These are phyloP conservation scores for Brachyptera putata DNA, from an alignment of 2,888 invertebrate genomes.

Conservation along the genomic window DNA sequence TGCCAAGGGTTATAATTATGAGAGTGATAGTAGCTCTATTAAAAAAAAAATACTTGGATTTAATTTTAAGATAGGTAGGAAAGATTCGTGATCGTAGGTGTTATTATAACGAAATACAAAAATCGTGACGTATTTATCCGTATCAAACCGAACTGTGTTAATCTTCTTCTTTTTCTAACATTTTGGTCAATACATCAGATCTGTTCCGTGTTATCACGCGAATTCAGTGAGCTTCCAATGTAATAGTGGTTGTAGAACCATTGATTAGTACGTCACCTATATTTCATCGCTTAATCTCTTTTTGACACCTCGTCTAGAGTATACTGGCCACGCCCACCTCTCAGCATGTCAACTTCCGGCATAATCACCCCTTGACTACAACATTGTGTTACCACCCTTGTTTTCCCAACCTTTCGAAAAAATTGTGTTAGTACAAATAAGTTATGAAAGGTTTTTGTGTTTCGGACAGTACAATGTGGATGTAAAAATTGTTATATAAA, in stretches of 20 bases:
- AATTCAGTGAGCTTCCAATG: too few species aligned
- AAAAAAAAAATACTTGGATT: conserved; percentile 1
- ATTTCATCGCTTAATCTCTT: conserved; percentile 15
- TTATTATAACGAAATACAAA: too few species aligned
- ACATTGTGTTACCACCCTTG: too few species aligned
- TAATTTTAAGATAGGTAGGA: conserved; percentile 13
- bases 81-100: conserved; percentile 8
- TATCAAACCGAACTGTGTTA: too few species aligned
- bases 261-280: conserved; percentile 9
- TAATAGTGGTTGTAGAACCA: too few species aligned
- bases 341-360: conserved; percentile 6
- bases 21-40: background rate
- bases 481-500: too few species aligned
- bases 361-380: background rate
- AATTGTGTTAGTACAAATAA: too few species aligned
- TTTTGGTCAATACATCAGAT: background rate
- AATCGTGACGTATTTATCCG: conserved; percentile 20
- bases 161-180: too few species aligned
- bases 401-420: too few species aligned
- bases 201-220: background rate
- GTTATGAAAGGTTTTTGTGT: too few species aligned
- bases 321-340: background rate
- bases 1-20: conserved; percentile 1
- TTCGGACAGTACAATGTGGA: too few species aligned
- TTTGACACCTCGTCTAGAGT: conserved; percentile 16